Base-by-base conservation (phyloP, 2,113 vertebrate species). In the Trogon melanurus region DNA sequence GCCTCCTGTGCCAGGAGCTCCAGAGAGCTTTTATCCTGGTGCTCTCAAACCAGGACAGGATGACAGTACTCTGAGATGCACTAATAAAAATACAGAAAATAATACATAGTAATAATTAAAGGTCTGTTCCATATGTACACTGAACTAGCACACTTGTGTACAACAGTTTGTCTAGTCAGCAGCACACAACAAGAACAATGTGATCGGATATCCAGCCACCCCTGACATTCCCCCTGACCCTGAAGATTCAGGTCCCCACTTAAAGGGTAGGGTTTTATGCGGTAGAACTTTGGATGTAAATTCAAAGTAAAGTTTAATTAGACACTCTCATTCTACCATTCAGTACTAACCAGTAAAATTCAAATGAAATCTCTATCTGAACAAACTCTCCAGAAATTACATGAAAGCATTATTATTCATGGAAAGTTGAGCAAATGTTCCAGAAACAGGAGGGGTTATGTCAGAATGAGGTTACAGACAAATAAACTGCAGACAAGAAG, bases 161-260 rank as follows among this genome's bases (percentile, higher is more conserved):
- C 47, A 81, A 81, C 6, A 50, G 21, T 74, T 74, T 62, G 23
- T 82, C n/a, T 67, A 8, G 36, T 45, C 26, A 74, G 22, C 20
- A 85, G 23, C 18, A 48, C 30, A 41, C 36, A 82, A 66, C n/a
- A 73, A 38, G 4, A 81, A 27, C 13, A 11, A 17, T 2, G 2
- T 20, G 13, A 44, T 64, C 36, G 53, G 21, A 7, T 2, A 62
- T 30, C 30, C 54, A 44, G 4, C 21, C 5, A 47, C 1, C 2
- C 4, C 34, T 47, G 32, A 41, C 3, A 51, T 29, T 8, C 12
- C 4, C 10, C 8, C 6, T 2, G 5, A 7, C 3, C 7, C 27
- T 15, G 8, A 56, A 81, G 26, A 65, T 20, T 53, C 50, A 70
- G 15, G 8, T 73, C 29, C 10, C 3, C 9, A 12, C 11, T 78